Evolutionary conservation across 2,797 vertebrate genomes (phyloP).

Genomic region (Sparidentex hasta): DNA sequence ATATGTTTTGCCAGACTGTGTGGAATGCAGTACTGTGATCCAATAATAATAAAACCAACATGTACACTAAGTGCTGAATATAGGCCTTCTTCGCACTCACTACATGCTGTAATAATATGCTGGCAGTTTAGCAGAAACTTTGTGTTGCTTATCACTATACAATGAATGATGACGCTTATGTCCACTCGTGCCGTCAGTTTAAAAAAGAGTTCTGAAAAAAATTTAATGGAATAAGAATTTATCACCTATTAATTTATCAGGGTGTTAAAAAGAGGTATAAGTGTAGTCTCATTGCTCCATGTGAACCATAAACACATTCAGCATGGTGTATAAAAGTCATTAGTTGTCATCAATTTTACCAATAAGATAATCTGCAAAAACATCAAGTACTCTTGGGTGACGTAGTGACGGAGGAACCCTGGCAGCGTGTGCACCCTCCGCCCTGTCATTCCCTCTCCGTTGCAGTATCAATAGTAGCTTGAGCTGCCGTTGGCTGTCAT

Average conservation of each 20-base stretch:
- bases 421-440: neutral
- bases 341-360: neutral
- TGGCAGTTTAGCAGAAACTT: neutral
- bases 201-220: too few relatives aligned
- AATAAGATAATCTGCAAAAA: neutral
- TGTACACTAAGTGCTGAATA: neutral
- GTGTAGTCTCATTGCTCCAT: neutral
- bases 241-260: neutral
- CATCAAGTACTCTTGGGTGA: neutral
- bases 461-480: slow-evolving; percentile 29
- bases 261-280: slow-evolving; percentile 1
- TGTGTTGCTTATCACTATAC: neutral
- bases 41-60: neutral
- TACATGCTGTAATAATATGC: neutral
- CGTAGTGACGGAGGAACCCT: neutral
- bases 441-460: neutral
- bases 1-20: neutral
- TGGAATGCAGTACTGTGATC: neutral
- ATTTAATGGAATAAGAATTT: neutral
- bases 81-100: too few relatives aligned
- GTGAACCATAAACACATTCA: neutral
- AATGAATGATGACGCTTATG: neutral
- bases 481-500: slow-evolving; percentile 25
- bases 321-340: neutral
- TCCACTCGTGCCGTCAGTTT: neutral